Evolutionary conservation across 2,113 vertebrate species (phyloP), one percentile per base, ranked within the genome.

Genomic region (Phalacrocorax carbo): DNA sequence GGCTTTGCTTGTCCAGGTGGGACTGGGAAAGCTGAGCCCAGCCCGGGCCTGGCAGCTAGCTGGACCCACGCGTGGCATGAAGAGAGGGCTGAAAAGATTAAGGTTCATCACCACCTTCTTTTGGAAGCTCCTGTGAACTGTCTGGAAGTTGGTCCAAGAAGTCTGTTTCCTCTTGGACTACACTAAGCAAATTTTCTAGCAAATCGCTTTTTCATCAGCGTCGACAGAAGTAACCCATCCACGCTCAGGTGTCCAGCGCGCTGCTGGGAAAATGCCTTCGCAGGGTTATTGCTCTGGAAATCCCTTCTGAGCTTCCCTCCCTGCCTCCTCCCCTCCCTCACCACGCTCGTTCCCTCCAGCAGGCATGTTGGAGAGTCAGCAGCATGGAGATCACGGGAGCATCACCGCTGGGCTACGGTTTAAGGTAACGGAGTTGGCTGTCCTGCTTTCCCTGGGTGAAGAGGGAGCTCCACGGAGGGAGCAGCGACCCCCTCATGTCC

Each of bases 321-420:
- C 34, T 13, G 20, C 34, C 32, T 7, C 44, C 32, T 40, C 10
- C 36, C 29, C 18, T 25, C 46, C 26, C 30, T 51, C 21, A 2
- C 30, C 9, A 15, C 1, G 4, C 25, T 27, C 19, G 13, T 30
- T 55, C 55, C 49, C n/a, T n/a, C 42, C 25, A 44, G 7, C 26
- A 17, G 5, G 10, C 5, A 11, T 17, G 36, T 10, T 14, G 38
- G 34, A 46, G 25, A 15, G 32, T 4, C 46, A 21, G 51, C 52
- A 11, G 13, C 4, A 1, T 1, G 60, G 19, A 6, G 32, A 38
- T 20, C 21, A 2, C 1, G 55, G 16, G 46, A 42, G 4, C 5
- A 2, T 32, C 32, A 11, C 22, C 8, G 2, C 7, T 6, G 11
- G 22, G 6, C 17, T 6, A 3, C 1, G 20, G 29, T 34, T 58